Evolutionary conservation across 1,140 invertebrate genomes (phyloP), one percentile per base, ranked within the genome.

Genomic region (Bombus haemorrhoidalis): DNA sequence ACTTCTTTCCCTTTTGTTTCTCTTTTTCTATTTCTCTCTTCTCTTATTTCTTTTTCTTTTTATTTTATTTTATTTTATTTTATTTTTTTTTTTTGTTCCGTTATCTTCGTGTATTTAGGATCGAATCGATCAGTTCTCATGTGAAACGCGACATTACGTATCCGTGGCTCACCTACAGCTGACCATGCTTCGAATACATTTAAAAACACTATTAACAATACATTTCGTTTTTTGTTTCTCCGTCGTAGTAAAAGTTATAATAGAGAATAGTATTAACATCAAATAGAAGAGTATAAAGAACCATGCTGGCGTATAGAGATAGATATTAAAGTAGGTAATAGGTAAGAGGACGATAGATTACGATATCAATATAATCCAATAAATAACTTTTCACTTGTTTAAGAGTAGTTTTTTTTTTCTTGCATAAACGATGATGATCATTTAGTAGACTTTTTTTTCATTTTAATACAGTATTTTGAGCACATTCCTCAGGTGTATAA

Each of bases 401-500:
- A 92, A 92, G 91, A 93, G 91, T 93, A 93, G 93, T 53, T 62
- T 66, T 94, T 93, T 94, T 81, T 84, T 84, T 93, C 93, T 94
- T 93, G 92, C 91, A 90, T 94, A 94, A 94, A 93, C 92, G 91
- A 93, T 93, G 91, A 93, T 91, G 92, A 94, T 94, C 91, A 89
- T 93, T 94, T 93, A 94, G 91, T 93, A 93, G 90, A 92, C 89
- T 91, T 94, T 91, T 92, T 66, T 68, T 94, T 92, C 91, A 92
- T 91, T 92, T 92, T 93, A 94, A 94, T 95, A 94, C 92, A 94
- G 92, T 95, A 94, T 95, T 94, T 94, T 94, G 93, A 95, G 93
- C 94, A 94, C 94, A 94, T 95, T 94, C 93, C 92, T 95, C 93
- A 94, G 93, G 93, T 95, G 93, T 94, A 94, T 94, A 95, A 94